These are phyloP conservation scores for Chaetops frenatus DNA, from an alignment of 2,113 vertebrate genomes.

Conservation along the genomic window DNA sequence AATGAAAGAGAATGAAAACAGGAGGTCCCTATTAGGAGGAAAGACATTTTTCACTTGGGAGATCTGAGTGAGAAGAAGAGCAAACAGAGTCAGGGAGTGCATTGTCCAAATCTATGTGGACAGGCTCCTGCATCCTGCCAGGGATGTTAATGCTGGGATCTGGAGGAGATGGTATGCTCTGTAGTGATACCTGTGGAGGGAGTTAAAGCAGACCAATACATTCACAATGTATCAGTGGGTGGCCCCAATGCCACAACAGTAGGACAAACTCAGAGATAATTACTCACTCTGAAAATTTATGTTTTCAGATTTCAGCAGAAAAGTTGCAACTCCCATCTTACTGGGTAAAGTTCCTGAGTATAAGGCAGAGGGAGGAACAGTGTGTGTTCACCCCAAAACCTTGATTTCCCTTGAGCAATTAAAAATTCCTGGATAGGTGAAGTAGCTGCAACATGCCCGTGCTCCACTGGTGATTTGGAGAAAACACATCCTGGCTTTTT, in stretches of 20 bases:
- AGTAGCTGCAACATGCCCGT: neutral
- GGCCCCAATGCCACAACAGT: neutral
- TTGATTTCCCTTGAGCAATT: neutral
- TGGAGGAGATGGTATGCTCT: rapidly evolving
- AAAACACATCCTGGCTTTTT: neutral
- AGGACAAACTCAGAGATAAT: neutral
- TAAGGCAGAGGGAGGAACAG: neutral
- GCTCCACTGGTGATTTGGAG: neutral
- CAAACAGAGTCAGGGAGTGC: neutral
- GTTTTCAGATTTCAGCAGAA: neutral
- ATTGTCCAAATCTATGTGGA: neutral
- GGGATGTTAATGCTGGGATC: neutral
- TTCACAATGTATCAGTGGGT: neutral
- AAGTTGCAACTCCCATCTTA: neutral
- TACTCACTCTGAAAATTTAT: neutral
- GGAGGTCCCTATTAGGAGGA: neutral
- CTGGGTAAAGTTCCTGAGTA: neutral
- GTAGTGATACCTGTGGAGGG: neutral
- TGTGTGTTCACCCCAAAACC: neutral
- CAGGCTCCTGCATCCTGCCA: neutral
- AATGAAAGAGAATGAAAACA: neutral
- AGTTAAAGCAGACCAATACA: neutral
- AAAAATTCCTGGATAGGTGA: neutral
- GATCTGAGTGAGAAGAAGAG: neutral
- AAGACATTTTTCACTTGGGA: neutral